phyloP scores from a whole-genome alignment of 2,113 vertebrate genomes.

The Sisor rabdophorus region DNA sequence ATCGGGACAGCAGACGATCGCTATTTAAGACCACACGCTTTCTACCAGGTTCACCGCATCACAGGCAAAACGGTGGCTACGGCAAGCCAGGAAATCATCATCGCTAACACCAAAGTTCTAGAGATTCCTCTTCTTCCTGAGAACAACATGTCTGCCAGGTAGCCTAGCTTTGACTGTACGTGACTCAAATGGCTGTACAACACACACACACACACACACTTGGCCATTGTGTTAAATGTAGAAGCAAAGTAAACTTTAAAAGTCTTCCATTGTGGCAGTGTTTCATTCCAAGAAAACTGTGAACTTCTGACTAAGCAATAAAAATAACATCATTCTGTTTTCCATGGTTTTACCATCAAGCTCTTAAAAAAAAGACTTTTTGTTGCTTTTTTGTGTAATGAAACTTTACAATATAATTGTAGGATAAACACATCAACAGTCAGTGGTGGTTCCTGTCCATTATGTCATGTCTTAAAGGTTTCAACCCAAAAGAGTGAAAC shows the following conservation, averaged over 20 bases:
- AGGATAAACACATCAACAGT: background rate
- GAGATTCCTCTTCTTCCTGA: constrained; percentile 97
- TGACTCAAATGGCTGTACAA: constrained; percentile 44
- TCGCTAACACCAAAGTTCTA: constrained; percentile 91
- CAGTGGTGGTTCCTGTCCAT: background rate
- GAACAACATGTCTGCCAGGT: constrained; percentile 97
- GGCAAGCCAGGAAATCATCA: constrained; percentile 91
- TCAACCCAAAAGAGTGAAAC: background rate
- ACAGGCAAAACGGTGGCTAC: constrained; percentile 98
- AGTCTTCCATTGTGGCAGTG: constrained; percentile 50
- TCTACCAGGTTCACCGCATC: constrained; percentile 98
- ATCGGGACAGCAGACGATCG: constrained; percentile 97
- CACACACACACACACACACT: constrained; percentile 48
- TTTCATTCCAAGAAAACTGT: constrained; percentile 48
- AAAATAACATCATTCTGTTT: constrained; percentile 44
- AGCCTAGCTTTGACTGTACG: constrained; percentile 50
- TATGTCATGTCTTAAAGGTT: background rate
- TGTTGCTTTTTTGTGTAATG: background rate
- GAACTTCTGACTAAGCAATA: constrained; percentile 41
- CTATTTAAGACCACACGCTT: constrained; percentile 92
- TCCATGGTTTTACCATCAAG: constrained; percentile 27
- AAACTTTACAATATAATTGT: background rate
- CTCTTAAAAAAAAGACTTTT: background rate
- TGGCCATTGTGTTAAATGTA: constrained; percentile 46
- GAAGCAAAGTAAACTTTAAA: constrained; percentile 42